phyloP scores from a whole-genome alignment of 2,888 invertebrate genomes.

The Leucophenga montana region DNA sequence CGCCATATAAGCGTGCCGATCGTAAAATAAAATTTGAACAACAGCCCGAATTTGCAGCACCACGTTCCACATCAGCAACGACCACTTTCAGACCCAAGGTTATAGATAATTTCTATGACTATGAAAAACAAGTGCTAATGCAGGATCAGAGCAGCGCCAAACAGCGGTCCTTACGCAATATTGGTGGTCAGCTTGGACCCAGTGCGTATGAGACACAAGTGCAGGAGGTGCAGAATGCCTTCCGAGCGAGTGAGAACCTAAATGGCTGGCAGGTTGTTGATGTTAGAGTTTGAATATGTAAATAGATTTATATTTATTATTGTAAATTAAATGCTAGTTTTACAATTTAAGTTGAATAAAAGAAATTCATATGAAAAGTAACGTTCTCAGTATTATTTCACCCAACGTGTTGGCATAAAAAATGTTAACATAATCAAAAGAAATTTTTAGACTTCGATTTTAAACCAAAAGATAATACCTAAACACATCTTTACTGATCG shows the following conservation, averaged over 20 bases:
- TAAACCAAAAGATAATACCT: too few relatives aligned
- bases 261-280: slow-evolving; percentile 64
- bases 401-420: too few relatives aligned
- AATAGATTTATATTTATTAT: not conserved
- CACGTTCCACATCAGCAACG: slow-evolving; percentile 33
- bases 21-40: slow-evolving; percentile 67
- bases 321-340: not conserved
- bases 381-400: not conserved
- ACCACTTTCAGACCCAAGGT: not conserved
- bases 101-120: slow-evolving; percentile 70
- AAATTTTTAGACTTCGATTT: too few relatives aligned
- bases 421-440: too few relatives aligned
- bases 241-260: slow-evolving; percentile 45
- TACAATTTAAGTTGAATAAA: not conserved
- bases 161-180: slow-evolving; percentile 34
- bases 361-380: not conserved
- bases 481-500: too few relatives aligned
- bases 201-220: slow-evolving; percentile 35
- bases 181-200: slow-evolving; percentile 42
- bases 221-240: slow-evolving; percentile 39
- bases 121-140: slow-evolving; percentile 60
- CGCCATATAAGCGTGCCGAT: slow-evolving; percentile 65
- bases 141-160: slow-evolving; percentile 54
- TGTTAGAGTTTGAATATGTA: slow-evolving; percentile 42
- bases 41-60: slow-evolving; percentile 50